phyloP scores from a whole-genome alignment of 2,888 invertebrate genomes.

The Melieria picta region DNA sequence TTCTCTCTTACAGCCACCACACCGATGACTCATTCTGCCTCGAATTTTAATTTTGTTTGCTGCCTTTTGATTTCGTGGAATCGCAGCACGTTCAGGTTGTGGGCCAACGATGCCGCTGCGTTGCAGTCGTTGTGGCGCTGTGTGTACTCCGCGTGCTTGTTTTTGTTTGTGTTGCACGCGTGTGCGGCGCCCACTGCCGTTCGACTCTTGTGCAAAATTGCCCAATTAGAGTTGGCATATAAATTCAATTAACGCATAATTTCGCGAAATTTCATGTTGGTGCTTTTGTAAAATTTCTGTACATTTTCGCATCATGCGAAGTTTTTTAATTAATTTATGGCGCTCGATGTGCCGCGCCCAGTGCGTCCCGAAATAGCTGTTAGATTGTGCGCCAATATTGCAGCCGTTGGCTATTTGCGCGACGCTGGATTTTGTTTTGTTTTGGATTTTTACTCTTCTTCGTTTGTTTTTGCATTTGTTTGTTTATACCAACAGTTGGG shows the following conservation, averaged over 20 bases:
- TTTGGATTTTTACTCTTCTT: background rate
- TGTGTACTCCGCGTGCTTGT: background rate
- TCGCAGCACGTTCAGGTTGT: background rate
- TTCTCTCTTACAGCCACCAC: too few relatives aligned
- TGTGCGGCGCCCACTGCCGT: background rate
- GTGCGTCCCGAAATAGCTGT: too few relatives aligned
- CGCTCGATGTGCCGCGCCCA: too few relatives aligned
- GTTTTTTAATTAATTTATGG: background rate
- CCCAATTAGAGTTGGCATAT: constrained; percentile 43
- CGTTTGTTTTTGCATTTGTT: background rate
- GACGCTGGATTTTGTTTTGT: constrained; percentile 5
- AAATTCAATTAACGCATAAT: constrained; percentile 45
- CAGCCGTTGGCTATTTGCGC: background rate
- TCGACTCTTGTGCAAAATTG: constrained; percentile 35
- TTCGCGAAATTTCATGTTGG: constrained; percentile 24
- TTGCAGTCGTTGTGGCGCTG: constrained; percentile 1
- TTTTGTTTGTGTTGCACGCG: background rate
- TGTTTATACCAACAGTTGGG: too few relatives aligned
- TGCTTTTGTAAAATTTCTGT: background rate
- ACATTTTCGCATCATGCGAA: background rate
- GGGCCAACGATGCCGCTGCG: background rate
- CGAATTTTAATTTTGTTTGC: background rate
- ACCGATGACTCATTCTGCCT: too few relatives aligned
- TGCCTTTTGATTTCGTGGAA: background rate
- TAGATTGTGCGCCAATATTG: too few relatives aligned